These are phyloP conservation scores for Phasia obesa DNA, from an alignment of 2,888 invertebrate species.

Conservation along the genomic window DNA sequence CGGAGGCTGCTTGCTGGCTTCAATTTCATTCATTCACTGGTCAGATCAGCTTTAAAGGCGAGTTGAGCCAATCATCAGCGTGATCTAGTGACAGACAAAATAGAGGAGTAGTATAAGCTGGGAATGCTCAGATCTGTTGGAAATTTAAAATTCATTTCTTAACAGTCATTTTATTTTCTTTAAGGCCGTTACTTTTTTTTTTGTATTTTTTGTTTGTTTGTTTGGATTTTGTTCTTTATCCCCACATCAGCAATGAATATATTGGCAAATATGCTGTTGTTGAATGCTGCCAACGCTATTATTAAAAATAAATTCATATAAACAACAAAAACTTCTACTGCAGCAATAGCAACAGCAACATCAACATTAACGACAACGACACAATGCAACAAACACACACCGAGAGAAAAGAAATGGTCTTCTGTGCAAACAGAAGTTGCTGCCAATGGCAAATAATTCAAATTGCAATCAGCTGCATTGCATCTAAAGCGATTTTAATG, in stretches of 20 bases:
- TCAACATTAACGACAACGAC: too few species aligned
- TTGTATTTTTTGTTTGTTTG: not conserved
- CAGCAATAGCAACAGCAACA: not conserved
- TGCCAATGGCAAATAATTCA: slow-evolving; percentile 71
- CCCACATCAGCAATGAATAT: slow-evolving; percentile 60
- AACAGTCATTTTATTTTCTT: slow-evolving; percentile 32
- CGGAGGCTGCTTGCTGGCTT: slow-evolving; percentile 49
- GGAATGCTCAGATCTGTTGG: not conserved
- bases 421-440: slow-evolving; percentile 69
- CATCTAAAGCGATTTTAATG: slow-evolving; percentile 70
- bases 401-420: slow-evolving; percentile 36
- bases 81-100: slow-evolving; percentile 48
- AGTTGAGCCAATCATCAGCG: slow-evolving; percentile 65
- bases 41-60: slow-evolving; percentile 55
- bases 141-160: slow-evolving; percentile 56
- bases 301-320: slow-evolving; percentile 62
- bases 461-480: slow-evolving; percentile 70
- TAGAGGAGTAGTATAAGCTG: not conserved
- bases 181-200: slow-evolving; percentile 60
- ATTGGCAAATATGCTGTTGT: slow-evolving; percentile 53
- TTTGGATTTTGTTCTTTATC: slow-evolving; percentile 41
- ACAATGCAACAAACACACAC: not conserved
- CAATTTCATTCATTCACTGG: slow-evolving; percentile 62
- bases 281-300: slow-evolving; percentile 65
- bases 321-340: slow-evolving; percentile 32